phyloP scores from a whole-genome alignment of 2,888 invertebrate genomes.

The Zygaena filipendulae region DNA sequence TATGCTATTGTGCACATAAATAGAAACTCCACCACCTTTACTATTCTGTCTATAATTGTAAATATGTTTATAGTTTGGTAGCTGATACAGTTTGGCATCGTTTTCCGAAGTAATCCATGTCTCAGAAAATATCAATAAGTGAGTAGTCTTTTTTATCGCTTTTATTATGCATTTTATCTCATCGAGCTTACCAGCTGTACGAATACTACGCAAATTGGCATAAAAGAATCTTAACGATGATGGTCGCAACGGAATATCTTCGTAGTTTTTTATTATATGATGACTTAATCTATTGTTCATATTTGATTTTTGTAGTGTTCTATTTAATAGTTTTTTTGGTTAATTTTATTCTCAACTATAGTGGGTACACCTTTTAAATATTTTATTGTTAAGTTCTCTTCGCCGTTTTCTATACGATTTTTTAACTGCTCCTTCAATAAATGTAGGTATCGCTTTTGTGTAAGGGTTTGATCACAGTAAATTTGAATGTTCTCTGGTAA shows the following conservation, averaged over 20 bases:
- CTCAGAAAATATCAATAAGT: constrained; percentile 16
- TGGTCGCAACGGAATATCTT: constrained; percentile 11
- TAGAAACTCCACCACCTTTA: constrained; percentile 21
- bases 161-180: constrained; percentile 16
- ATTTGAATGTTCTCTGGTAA: constrained; percentile 10
- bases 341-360: too few species aligned
- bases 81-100: not conserved
- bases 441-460: constrained; percentile 15
- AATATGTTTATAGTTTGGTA: constrained; percentile 9
- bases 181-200: constrained; percentile 16
- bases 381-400: constrained; percentile 19
- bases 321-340: constrained; percentile 7
- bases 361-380: constrained; percentile 20
- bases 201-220: constrained; percentile 18
- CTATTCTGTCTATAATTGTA: constrained; percentile 16
- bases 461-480: constrained; percentile 17
- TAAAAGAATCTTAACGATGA: constrained; percentile 18
- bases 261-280: constrained; percentile 15
- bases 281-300: constrained; percentile 1
- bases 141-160: constrained; percentile 6
- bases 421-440: constrained; percentile 8
- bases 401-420: constrained; percentile 14
- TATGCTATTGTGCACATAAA: constrained; percentile 17
- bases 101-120: constrained; percentile 18
- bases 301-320: not conserved